Evolutionary conservation across 2,797 vertebrate genomes (phyloP).

Genomic region (Telmatherina bonti): DNA sequence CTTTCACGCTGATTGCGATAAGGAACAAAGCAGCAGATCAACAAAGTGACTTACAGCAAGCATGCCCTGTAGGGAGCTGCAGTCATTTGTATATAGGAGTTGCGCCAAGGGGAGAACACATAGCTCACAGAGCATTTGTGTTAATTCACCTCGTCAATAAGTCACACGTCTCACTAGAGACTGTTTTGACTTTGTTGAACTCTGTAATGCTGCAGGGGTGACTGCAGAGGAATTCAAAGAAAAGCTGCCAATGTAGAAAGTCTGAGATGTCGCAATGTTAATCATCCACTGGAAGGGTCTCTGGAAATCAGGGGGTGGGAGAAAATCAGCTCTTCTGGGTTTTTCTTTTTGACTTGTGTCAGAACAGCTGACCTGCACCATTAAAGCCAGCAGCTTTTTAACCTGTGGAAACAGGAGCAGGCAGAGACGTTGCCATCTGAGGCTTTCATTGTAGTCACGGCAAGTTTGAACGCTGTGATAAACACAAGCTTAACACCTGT

Average conservation of each 20-base stretch:
- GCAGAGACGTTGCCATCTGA: conserved; percentile 4
- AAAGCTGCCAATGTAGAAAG: conserved; percentile 6
- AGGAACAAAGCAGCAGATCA: conserved; percentile 53
- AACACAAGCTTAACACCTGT: conserved; percentile 30
- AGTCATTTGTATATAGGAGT: conserved; percentile 49
- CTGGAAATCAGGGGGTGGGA: conserved; percentile 7
- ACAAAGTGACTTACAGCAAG: conserved; percentile 42
- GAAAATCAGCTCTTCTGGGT: conserved; percentile 19
- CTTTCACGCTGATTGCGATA: conserved; percentile 25
- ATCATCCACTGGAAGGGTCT: not conserved
- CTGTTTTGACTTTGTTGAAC: conserved; percentile 22
- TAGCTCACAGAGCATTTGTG: conserved; percentile 39
- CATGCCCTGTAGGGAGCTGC: conserved; percentile 47
- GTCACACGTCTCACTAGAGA: conserved; percentile 32
- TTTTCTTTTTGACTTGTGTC: conserved; percentile 43
- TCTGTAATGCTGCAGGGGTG: conserved; percentile 14
- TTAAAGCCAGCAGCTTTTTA: conserved; percentile 9
- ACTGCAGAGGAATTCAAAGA: conserved; percentile 18
- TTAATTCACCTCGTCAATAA: conserved; percentile 42
- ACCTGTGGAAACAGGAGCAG: conserved; percentile 21
- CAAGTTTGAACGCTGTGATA: conserved; percentile 22
- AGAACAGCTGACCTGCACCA: conserved; percentile 31
- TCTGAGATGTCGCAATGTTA: conserved; percentile 6
- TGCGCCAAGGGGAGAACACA: conserved; percentile 50
- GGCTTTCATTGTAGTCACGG: conserved; percentile 13